Conservation (phyloP, 2,888 invertebrate species). For the Metopia argyrocephala region DNA sequence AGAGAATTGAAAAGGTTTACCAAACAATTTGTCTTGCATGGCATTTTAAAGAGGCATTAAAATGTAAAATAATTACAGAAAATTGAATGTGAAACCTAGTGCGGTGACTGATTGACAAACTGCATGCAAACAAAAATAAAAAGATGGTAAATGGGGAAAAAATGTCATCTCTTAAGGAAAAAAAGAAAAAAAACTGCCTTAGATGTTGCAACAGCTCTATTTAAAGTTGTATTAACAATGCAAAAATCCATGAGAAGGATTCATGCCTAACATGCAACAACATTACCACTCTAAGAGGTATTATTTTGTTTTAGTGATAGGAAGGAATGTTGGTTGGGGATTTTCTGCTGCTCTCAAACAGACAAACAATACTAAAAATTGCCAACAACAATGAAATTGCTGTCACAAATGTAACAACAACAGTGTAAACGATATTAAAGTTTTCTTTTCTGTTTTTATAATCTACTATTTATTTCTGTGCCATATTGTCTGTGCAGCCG, state of each 20-base stretch:
- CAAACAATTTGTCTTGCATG: conserved; percentile 56
- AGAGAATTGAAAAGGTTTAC: conserved; percentile 1
- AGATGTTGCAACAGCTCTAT: no score
- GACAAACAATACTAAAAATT: no score
- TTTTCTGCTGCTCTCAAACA: no score
- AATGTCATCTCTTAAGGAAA: conserved; percentile 40
- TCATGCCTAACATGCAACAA: conserved; percentile 5
- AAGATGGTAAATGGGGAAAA: conserved; percentile 40
- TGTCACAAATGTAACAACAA: no score
- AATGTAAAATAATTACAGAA: conserved; percentile 53
- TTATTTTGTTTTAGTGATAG: no score
- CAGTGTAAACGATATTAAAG: no score
- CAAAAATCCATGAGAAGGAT: conserved; percentile 22
- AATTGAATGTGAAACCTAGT: conserved; percentile 49
- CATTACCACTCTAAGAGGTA: no score
- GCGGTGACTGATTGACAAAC: neutral
- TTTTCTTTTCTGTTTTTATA: no score
- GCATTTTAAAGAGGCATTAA: conserved; percentile 52
- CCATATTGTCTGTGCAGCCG: conserved; percentile 1
- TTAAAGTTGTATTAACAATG: no score
- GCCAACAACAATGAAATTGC: no score
- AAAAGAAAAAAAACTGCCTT: neutral
- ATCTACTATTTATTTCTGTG: no score
- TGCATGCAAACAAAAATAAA: conserved; percentile 26
- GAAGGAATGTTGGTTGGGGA: no score